These are phyloP conservation scores for Aporophyla lueneburgensis DNA, from an alignment of 2,888 invertebrate species.

Conservation along the genomic window DNA sequence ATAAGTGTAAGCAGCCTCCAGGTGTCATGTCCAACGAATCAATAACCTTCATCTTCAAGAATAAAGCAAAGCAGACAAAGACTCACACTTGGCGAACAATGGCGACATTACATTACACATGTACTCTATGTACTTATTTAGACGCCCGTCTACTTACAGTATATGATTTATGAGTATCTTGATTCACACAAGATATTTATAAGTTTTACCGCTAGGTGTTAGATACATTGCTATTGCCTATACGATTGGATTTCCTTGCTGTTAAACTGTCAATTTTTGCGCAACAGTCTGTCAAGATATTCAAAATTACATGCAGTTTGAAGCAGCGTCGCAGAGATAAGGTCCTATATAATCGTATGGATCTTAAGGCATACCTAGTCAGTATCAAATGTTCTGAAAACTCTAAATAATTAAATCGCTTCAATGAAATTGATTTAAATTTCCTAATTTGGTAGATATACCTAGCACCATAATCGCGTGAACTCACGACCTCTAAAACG, in stretches of 20 bases:
- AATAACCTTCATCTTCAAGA: constrained; percentile 64
- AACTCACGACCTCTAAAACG: constrained; percentile 38
- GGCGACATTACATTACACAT: constrained; percentile 64
- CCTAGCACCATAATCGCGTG: constrained; percentile 22
- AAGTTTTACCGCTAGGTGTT: constrained; percentile 43
- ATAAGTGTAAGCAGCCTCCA: constrained; percentile 8
- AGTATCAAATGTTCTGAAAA: not conserved
- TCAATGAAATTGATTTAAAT: not conserved
- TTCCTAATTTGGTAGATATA: not conserved
- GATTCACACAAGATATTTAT: constrained; percentile 36
- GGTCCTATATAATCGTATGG: not conserved
- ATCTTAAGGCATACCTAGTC: not conserved
- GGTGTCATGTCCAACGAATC: constrained; percentile 43
- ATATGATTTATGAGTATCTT: constrained; percentile 55
- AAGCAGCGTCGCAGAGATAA: not conserved
- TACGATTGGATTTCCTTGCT: constrained; percentile 11
- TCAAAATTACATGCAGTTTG: not conserved
- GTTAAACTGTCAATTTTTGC: not conserved
- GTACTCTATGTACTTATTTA: constrained; percentile 54
- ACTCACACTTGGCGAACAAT: constrained; percentile 60
- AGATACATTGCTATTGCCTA: constrained; percentile 6
- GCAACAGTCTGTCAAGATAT: not conserved
- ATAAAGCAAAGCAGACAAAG: constrained; percentile 61
- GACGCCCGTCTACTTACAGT: constrained; percentile 51
- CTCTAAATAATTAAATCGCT: not conserved